Conservation (phyloP, 2,888 invertebrate species). For the Machimus atricapillus region DNA sequence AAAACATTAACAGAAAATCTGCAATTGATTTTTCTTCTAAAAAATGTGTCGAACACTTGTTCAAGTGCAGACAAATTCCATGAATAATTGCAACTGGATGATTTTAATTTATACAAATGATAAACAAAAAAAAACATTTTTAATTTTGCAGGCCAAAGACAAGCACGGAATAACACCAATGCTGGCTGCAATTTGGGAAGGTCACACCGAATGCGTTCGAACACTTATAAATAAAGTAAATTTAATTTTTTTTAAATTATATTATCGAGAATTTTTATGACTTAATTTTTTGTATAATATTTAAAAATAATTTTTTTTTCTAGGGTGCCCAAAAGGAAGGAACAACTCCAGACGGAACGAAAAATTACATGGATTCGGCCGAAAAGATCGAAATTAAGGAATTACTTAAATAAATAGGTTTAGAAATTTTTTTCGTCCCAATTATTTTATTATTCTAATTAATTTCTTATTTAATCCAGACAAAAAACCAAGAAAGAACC, state of each 20-base stretch:
- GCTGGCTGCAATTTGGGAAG: conserved; percentile 96
- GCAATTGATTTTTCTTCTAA: too few relatives aligned
- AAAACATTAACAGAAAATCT: too few relatives aligned
- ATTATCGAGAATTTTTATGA: conserved; percentile 43
- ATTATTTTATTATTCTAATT: background rate
- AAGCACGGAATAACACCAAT: conserved; percentile 95
- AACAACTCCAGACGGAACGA: conserved; percentile 83
- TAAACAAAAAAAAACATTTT: background rate
- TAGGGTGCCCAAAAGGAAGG: conserved; percentile 85
- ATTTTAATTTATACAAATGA: too few relatives aligned
- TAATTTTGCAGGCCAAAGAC: conserved; percentile 77
- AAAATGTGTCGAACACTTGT: too few relatives aligned
- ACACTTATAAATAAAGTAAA: conserved; percentile 83
- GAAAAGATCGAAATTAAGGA: conserved; percentile 91
- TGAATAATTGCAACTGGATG: too few relatives aligned
- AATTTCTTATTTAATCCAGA: background rate
- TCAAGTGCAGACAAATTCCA: too few relatives aligned
- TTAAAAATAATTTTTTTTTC: conserved; percentile 44
- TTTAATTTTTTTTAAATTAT: too few relatives aligned
- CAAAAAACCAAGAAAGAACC: too few relatives aligned
- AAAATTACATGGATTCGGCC: conserved; percentile 83
- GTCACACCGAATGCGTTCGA: conserved; percentile 90
- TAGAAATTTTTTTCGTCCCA: background rate
- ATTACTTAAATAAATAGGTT: conserved; percentile 63
- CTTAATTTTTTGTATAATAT: background rate